A percentile compares a stretch with the other conserved stretches of the same genome.
Conservation (phyloP, 2,797 vertebrate species). For the Sebastes variabilis region DNA sequence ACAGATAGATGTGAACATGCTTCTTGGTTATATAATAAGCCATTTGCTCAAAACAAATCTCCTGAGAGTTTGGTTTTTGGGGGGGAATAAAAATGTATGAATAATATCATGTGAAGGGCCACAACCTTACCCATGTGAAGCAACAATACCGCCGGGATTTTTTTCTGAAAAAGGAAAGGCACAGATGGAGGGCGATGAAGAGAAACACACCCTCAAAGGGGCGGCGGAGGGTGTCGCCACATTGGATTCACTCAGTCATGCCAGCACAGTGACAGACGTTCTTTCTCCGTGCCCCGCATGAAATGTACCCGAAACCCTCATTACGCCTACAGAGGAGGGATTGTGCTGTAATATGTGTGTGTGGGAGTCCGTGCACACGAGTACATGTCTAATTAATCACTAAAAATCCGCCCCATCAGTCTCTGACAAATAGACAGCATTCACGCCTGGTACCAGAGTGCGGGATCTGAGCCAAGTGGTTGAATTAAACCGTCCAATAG, state of each 20-base stretch:
- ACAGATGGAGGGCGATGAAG: constrained; percentile 65
- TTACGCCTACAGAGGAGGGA: constrained; percentile 57
- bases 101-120: constrained; percentile 23
- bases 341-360: constrained; percentile 31
- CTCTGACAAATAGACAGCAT: constrained; percentile 54
- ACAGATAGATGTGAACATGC: constrained; percentile 19
- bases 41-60: constrained; percentile 14
- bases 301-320: constrained; percentile 63
- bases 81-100: background rate
- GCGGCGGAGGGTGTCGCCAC: constrained; percentile 42
- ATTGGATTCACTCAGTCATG: constrained; percentile 53
- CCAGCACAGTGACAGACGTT: constrained; percentile 62
- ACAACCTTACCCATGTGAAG: constrained; percentile 28
- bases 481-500: constrained; percentile 54
- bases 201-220: constrained; percentile 52
- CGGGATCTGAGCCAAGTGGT: constrained; percentile 57
- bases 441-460: constrained; percentile 48
- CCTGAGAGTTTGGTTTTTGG: background rate
- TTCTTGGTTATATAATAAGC: constrained; percentile 29
- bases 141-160: constrained; percentile 43
- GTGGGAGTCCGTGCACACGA: constrained; percentile 4
- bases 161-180: constrained; percentile 15
- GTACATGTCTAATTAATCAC: constrained; percentile 67
- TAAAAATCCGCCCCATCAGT: constrained; percentile 57
- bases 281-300: constrained; percentile 61